Evolutionary conservation across 2,113 vertebrate species (phyloP), one percentile per base, ranked within the genome.

Genomic region (zebrafish (Danio rerio)): DNA sequence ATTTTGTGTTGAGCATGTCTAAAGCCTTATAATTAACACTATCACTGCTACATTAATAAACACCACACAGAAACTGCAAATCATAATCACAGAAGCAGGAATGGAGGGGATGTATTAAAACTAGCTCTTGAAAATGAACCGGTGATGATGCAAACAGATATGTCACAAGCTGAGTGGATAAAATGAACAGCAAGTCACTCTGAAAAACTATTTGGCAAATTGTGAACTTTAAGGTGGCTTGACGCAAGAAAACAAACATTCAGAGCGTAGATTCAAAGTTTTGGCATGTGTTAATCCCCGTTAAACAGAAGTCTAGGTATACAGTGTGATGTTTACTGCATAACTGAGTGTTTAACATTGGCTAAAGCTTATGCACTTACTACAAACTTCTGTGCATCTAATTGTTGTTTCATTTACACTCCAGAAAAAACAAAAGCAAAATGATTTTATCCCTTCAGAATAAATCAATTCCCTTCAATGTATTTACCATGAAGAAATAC

Each of bases 401-500:
- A 53, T 52, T 13, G 3, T 6, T 11, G 20, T 47, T 69, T 16
- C 20, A 45, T 72, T 63, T 45, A 52, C 43, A 58, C 58, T 49
- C 42, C 62, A 72, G 31, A 31, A 31, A 31, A 86, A 72, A 74
- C 6, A 9, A 74, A 15, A 78, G 81, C 11, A 12, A 81, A 65
- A 6, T 58, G 42, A 70, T 43, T 6, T 15, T 3, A 15, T 91
- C 82, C 85, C 77, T 85, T 84, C 62, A 72, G 47, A 58, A 69
- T 20, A 56, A 21, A 70, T 42, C 52, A 9, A 4, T 66, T 89
- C 80, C 86, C 77, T 90, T 89, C 62, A 71, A 65, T 81, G 84
- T 62, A 56, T 71, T 78, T 86, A 74, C 65, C 73, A 77, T 49
- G 9, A 61, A 79, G 55, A 79, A 62, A 73, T 73, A 82, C 81